phyloP scores from a whole-genome alignment of 2,888 invertebrate species.

The Elegia similella region DNA sequence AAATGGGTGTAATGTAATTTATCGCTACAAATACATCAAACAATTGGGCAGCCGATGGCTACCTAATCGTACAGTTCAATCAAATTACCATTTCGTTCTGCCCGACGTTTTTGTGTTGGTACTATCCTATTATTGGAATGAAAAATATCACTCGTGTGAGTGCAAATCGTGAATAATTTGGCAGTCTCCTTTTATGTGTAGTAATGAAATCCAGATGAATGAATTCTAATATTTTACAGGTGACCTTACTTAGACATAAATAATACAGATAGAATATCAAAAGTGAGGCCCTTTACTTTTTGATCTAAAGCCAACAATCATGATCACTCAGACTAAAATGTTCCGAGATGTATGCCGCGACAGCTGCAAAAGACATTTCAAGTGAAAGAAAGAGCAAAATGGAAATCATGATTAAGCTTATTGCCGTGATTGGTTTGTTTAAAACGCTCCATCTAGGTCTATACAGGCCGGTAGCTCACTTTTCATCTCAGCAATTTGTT shows the following conservation, averaged over 20 bases:
- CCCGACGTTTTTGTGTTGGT: neutral
- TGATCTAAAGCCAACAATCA: no score
- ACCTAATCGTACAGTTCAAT: slow-evolving; percentile 9
- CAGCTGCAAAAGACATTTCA: no score
- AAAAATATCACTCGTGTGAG: neutral
- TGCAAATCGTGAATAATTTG: neutral
- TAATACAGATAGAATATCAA: no score
- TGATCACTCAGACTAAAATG: no score
- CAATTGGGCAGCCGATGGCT: slow-evolving; percentile 2
- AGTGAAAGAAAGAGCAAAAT: no score
- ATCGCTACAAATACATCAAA: slow-evolving; percentile 4
- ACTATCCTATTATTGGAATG: neutral
- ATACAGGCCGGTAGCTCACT: neutral
- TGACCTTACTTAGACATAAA: no score
- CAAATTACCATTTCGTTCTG: slow-evolving; percentile 2
- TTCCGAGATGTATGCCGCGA: no score
- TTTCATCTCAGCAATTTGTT: slow-evolving; percentile 1
- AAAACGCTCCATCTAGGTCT: no score
- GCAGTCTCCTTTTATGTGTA: neutral
- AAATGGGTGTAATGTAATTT: neutral
- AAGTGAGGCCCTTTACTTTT: no score
- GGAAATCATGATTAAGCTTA: no score
- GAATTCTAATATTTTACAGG: neutral
- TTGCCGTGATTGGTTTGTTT: no score
- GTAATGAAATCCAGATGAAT: neutral